These are phyloP conservation scores for Phalacrocorax carbo DNA, from an alignment of 2,113 vertebrate species.

Conservation along the genomic window DNA sequence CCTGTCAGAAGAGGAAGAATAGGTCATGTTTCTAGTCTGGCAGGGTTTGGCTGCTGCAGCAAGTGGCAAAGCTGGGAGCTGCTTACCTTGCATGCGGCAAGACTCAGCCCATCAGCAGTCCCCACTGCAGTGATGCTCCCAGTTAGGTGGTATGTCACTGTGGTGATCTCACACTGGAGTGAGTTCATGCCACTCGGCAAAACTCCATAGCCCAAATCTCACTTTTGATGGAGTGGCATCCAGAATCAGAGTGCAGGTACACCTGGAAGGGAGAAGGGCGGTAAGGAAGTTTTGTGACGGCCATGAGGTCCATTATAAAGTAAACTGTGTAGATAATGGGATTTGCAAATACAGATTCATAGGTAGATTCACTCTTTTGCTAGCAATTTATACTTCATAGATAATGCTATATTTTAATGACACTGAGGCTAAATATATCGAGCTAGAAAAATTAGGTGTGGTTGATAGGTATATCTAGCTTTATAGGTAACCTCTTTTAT, in stretches of 20 bases:
- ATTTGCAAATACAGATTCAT: not conserved
- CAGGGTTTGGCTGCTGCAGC: not conserved
- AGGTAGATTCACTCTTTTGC: not conserved
- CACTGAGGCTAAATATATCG: not conserved
- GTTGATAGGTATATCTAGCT: not conserved
- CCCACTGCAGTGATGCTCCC: not conserved
- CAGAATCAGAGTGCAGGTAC: not conserved
- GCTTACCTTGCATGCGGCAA: not conserved
- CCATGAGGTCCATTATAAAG: not conserved
- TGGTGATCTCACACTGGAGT: rapidly evolving
- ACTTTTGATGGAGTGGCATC: not conserved
- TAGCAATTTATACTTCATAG: not conserved
- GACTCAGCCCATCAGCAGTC: not conserved
- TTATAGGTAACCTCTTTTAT: not conserved
- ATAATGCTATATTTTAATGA: not conserved
- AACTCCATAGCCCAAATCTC: not conserved
- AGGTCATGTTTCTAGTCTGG: not conserved
- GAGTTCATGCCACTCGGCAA: not conserved
- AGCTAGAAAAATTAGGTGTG: not conserved
- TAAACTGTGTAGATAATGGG: not conserved
- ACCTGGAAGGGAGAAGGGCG: rapidly evolving
- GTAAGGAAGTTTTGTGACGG: not conserved
- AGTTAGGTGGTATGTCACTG: rapidly evolving
- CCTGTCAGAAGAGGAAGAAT: not conserved
- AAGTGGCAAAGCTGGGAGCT: not conserved